Base-by-base conservation (phyloP, 2,113 vertebrate species). In the Sceloporus undulatus region DNA sequence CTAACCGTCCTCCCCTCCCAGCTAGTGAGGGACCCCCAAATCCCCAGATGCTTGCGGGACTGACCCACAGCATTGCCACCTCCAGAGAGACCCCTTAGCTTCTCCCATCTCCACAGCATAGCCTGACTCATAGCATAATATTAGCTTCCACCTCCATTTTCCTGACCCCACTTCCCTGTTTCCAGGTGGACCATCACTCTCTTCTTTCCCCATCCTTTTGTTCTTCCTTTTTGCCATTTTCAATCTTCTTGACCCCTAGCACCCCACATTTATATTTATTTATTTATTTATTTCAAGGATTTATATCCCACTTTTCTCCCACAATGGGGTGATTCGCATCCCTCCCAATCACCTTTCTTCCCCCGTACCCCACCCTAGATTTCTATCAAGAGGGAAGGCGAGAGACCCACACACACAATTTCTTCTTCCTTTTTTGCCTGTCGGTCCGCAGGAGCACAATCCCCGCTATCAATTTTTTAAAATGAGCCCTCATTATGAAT, bases 401-500 rank as follows among this genome's bases (percentile, higher is more conserved):
- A 75, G 52, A 54, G 14, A 16, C 52, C 2, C 48, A 2, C 48
- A 48, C 42, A 48, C 42, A 48, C 48, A 23, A 8, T 71, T 29
- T 71, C 68, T 14, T 27, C 25, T 38, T 40, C 1, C 73, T n/a
- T 23, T 40, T 62, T 68, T 38, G 48, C 52, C 70, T 82, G 65
- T 19, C 34, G 25, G 34, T 76, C 83, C 21, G 13, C 2, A 7
- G 84, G 73, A 65, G 14, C 7, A 5, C 1, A 34, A 75, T 40
- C 70, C 56, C 52, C 34, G 14, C 52, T 74, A 81, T 87, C 79
- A 81, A 81, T 87, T 87, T 87, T 87, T 81, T 9, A 65, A 82
- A 75, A 82, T 23, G 54, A 87, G 42, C 73, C 73, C 80, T 88
- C 38, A 38, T 88, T 82, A 88, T 71, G n/a, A 82, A 83, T 83